Evolutionary conservation across 1,140 invertebrate species (phyloP).

Genomic region (Aphelenchoides besseyi): DNA sequence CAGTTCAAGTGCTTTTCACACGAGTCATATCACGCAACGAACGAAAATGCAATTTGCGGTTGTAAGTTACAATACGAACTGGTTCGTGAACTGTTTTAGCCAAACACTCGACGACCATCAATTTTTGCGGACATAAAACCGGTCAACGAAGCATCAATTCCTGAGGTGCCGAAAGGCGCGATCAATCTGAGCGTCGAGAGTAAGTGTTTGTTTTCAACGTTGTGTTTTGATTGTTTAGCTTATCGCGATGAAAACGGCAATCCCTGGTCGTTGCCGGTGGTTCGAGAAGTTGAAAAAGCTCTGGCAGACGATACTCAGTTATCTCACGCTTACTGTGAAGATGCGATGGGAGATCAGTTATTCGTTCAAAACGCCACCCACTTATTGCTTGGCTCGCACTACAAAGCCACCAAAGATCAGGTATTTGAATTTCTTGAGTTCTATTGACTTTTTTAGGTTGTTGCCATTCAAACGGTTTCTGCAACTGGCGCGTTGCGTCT

Average conservation of each 20-base stretch:
- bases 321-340: background rate
- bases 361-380: background rate
- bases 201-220: background rate
- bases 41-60: too few relatives aligned
- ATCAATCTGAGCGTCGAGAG: constrained; percentile 3
- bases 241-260: constrained; percentile 5
- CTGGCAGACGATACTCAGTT: background rate
- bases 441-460: too few relatives aligned
- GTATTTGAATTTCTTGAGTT: too few relatives aligned
- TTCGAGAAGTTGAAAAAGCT: background rate
- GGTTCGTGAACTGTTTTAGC: too few relatives aligned
- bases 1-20: too few relatives aligned
- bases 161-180: background rate
- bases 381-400: background rate
- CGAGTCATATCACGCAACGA: too few relatives aligned
- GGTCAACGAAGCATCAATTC: too few relatives aligned
- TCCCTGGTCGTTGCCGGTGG: background rate
- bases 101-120: background rate
- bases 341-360: background rate
- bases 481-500: constrained; percentile 2
- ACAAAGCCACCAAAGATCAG: background rate
- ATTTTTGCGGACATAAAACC: background rate
- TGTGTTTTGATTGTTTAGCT: background rate
- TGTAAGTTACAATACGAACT: too few relatives aligned
- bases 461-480: background rate